Base-by-base conservation (phyloP, 2,888 invertebrate species). In the Antheraea assamensis region DNA sequence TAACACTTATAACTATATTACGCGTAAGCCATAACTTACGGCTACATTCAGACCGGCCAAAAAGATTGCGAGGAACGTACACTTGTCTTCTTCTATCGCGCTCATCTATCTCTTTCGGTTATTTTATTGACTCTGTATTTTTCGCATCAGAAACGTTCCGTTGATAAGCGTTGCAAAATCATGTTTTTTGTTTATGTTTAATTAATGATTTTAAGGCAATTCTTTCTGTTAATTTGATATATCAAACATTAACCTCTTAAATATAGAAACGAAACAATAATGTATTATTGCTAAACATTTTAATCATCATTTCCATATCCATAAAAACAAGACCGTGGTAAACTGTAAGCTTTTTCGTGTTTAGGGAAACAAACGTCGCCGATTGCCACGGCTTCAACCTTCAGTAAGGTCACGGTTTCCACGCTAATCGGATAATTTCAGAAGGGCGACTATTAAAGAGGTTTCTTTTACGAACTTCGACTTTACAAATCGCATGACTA, bases 321-420 rank as follows among this genome's bases (percentile, higher is more conserved):
- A 47, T 27, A 24, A 27, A 71, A 71, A 42, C n/a, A 24, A 52
- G 35, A 42, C 55, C 52, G 66, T 52, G n/a, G n/a, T n/a, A n/a
- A n/a, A n/a, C n/a, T n/a, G 70, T 76, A 78, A 76, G 79, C 75
- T 74, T 78, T 78, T 78, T 74, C 75, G 77, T 74, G 71, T 71
- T 77, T 78, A 74, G 78, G 74, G 78, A 79, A 78, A 84, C 87
- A 85, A 79, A 83, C 81, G 79, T 90, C 90, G 85, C 90, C 77
- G 88, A 80, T 87, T 90, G 90, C 88, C 90, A 88, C 90, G 87
- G 83, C 72, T 80, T 76, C 85, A 90, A 88, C 91, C 92, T 92
- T 92, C 86, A 80, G 75, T 78, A 83, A 80, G 90, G 87, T 86
- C 89, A 88, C 78, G 88, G 89, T 85, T 86, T 85, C 79, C 88